Evolutionary conservation across 1,140 invertebrate genomes (phyloP).

Genomic region (Arctopsyche grandis): DNA sequence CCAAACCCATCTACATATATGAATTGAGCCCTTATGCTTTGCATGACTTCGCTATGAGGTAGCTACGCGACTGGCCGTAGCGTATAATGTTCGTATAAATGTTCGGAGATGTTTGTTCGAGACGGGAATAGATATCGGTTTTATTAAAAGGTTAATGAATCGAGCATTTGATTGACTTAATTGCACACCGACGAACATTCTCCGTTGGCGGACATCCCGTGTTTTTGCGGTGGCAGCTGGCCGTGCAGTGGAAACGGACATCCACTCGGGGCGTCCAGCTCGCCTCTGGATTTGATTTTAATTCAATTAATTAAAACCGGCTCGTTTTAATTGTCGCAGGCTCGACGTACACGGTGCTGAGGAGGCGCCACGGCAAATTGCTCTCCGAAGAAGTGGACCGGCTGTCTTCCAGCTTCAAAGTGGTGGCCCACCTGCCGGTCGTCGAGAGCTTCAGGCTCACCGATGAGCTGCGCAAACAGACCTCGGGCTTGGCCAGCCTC

Average conservation of each 20-base stretch:
- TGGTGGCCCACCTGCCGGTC: constrained; percentile 90
- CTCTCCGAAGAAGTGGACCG: constrained; percentile 89
- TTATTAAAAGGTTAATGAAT: too few species aligned
- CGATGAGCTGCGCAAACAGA: constrained; percentile 91
- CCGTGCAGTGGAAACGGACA: not conserved
- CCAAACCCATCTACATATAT: too few species aligned
- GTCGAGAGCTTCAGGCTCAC: constrained; percentile 97
- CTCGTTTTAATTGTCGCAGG: constrained; percentile 14
- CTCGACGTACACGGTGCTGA: constrained; percentile 87
- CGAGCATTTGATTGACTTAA: constrained; percentile 1
- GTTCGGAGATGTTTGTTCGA: too few species aligned
- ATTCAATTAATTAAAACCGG: not conserved
- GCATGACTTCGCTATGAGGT: too few species aligned
- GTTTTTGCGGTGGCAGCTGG: constrained; percentile 8
- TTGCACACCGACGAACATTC: not conserved
- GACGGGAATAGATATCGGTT: too few species aligned
- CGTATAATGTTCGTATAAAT: too few species aligned
- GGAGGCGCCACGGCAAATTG: constrained; percentile 87
- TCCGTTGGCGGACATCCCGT: constrained; percentile 19
- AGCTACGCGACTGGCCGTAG: too few species aligned
- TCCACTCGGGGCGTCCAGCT: not conserved
- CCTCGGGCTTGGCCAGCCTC: constrained; percentile 94
- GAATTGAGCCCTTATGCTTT: too few species aligned
- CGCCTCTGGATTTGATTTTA: too few species aligned
- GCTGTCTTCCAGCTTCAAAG: constrained; percentile 87